Evolutionary conservation across 2,113 vertebrate species (phyloP).

Genomic region (Cacatua alba): DNA sequence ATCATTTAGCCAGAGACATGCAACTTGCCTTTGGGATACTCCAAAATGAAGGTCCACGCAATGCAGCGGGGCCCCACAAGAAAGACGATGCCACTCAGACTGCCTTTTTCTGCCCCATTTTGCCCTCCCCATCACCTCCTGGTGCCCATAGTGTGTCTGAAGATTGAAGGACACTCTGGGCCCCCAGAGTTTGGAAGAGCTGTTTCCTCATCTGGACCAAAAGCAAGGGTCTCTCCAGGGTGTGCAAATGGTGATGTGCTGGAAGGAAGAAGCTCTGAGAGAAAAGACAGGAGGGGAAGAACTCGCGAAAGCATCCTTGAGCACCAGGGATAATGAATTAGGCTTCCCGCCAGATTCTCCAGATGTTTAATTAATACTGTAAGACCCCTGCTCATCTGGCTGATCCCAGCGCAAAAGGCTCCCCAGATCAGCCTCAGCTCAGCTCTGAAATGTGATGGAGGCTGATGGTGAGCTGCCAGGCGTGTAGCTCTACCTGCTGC

Average conservation of each 20-base stretch:
- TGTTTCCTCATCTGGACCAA: background rate
- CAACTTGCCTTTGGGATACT: background rate
- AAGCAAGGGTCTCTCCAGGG: background rate
- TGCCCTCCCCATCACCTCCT: background rate
- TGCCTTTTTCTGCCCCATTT: background rate
- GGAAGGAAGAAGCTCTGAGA: background rate
- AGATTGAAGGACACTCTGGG: background rate
- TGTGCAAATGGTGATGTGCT: background rate
- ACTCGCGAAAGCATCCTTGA: background rate
- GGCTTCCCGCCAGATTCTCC: conserved; percentile 23
- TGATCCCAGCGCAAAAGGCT: background rate
- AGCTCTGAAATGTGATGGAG: background rate
- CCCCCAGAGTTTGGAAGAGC: background rate
- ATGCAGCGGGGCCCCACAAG: background rate
- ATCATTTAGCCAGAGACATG: background rate
- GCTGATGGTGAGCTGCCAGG: background rate
- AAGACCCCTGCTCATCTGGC: background rate
- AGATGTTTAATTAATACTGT: conserved; percentile 61
- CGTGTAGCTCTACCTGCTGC: background rate
- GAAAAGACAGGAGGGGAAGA: background rate
- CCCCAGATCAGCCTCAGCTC: background rate
- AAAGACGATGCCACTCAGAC: background rate
- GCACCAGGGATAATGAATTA: conserved; percentile 8
- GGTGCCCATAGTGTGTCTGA: background rate
- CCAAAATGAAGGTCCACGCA: background rate